These are phyloP conservation scores for Piaya cayana DNA, from an alignment of 2,113 vertebrate genomes.

Conservation along the genomic window DNA sequence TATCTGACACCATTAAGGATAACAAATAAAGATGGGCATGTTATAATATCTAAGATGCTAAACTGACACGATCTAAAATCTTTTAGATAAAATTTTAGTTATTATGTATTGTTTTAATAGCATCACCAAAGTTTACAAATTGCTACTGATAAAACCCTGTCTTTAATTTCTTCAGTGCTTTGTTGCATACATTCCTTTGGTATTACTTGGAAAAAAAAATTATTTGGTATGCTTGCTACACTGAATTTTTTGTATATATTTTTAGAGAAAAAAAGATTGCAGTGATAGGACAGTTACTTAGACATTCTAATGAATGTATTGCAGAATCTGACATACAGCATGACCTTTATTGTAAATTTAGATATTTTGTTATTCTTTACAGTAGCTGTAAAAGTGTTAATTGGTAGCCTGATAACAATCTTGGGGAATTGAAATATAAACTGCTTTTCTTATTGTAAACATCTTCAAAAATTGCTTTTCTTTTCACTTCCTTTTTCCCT, in stretches of 20 bases:
- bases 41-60: not conserved
- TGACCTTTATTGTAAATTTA: not conserved
- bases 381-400: not conserved
- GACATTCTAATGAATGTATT: not conserved
- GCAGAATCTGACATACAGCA: not conserved
- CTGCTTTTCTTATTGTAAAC: not conserved
- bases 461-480: not conserved
- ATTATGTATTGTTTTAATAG: not conserved
- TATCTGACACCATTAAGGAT: not conserved
- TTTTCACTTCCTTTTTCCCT: not conserved
- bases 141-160: not conserved
- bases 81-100: not conserved
- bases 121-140: not conserved
- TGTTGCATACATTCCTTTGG: not conserved
- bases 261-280: not conserved
- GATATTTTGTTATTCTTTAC: not conserved
- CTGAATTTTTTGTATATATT: not conserved
- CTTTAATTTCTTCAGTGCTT: not conserved
- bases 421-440: not conserved
- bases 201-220: not conserved
- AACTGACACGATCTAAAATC: not conserved
- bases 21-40: not conserved
- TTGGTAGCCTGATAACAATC: not conserved
- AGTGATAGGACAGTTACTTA: not conserved
- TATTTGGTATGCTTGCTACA: not conserved